Evolutionary conservation across 2,888 invertebrate species (phyloP).

Genomic region (Fragum fragum): DNA sequence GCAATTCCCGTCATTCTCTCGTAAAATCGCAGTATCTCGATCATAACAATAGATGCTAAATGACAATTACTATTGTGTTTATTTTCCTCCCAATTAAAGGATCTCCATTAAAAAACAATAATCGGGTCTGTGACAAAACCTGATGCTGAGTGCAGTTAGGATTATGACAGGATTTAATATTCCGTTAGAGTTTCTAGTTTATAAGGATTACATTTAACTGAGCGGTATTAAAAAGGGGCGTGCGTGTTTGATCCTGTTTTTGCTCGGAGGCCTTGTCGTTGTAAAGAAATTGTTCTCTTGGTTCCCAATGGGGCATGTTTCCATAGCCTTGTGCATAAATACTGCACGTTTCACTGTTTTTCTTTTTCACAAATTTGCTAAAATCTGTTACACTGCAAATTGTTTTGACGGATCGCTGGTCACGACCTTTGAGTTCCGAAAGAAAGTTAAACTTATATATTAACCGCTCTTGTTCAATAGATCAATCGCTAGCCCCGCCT

Average conservation of each 20-base stretch:
- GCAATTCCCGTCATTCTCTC: constrained; percentile 69
- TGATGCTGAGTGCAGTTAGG: constrained; percentile 13
- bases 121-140: constrained; percentile 18
- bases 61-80: constrained; percentile 53
- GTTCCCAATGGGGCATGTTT: too few species aligned
- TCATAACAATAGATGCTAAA: constrained; percentile 29
- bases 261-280: neutral
- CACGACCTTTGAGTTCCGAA: too few species aligned
- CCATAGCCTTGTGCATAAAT: too few species aligned
- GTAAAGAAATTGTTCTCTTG: neutral
- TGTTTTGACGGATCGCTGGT: too few species aligned
- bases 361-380: too few species aligned
- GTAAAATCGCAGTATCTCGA: constrained; percentile 33
- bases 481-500: too few species aligned
- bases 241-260: neutral
- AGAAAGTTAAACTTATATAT: too few species aligned
- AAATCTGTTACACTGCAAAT: too few species aligned
- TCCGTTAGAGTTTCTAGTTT: constrained; percentile 12
- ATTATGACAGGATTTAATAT: constrained; percentile 23
- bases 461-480: too few species aligned
- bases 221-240: neutral
- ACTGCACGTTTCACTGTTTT: too few species aligned
- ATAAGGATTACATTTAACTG: neutral
- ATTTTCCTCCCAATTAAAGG: constrained; percentile 40
- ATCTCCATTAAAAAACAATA: constrained; percentile 41